A percentile compares a stretch with the other conserved stretches of the same genome.
Evolutionary conservation across 2,888 invertebrate genomes (phyloP).

Genomic region (Oeneis ivallda): DNA sequence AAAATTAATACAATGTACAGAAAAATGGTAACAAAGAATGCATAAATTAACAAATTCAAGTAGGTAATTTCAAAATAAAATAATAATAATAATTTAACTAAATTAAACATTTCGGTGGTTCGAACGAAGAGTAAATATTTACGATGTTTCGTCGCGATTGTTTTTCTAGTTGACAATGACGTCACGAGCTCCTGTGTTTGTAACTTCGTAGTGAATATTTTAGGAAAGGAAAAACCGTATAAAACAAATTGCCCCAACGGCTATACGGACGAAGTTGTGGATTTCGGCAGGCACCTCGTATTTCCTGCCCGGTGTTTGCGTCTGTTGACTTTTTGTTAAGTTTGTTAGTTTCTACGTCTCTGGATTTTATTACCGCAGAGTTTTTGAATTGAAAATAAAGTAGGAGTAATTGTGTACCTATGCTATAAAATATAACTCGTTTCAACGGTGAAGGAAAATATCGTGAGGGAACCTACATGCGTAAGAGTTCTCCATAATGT

Average conservation of each 20-base stretch:
- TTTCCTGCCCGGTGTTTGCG: conserved; percentile 37
- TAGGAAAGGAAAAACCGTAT: conserved; percentile 48
- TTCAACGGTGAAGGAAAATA: not conserved
- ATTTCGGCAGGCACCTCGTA: conserved; percentile 39
- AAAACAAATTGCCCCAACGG: conserved; percentile 60
- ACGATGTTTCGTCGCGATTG: conserved; percentile 47
- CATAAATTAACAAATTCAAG: no score
- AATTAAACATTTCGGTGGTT: conserved; percentile 35
- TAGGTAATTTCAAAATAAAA: no score
- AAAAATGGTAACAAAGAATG: no score
- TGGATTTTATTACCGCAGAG: conserved; percentile 6
- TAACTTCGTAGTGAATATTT: conserved; percentile 36
- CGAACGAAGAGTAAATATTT: conserved; percentile 47
- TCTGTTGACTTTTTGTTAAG: conserved; percentile 36
- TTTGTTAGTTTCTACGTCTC: conserved; percentile 26
- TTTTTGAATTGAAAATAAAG: not conserved
- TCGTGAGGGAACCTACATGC: no score
- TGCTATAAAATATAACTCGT: not conserved
- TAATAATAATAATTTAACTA: no score
- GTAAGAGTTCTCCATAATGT: no score
- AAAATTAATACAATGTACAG: no score
- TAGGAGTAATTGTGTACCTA: not conserved
- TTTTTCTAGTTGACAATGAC: conserved; percentile 49
- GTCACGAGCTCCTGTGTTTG: conserved; percentile 37
- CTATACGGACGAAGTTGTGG: conserved; percentile 51